Evolutionary conservation across 2,888 invertebrate species (phyloP).

Genomic region (Ophion slaviceki): DNA sequence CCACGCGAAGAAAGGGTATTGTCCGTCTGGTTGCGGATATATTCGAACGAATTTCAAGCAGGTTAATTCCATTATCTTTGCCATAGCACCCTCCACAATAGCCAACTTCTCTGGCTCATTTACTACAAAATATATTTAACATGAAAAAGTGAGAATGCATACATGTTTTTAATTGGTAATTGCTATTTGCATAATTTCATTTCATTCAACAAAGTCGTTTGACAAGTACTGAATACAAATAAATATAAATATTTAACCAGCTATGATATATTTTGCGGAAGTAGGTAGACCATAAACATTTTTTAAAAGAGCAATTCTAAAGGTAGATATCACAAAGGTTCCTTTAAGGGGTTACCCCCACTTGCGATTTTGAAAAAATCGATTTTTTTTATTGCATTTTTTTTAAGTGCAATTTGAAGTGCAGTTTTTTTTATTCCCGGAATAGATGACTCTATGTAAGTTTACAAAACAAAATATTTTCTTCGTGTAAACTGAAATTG

Average conservation of each 20-base stretch:
- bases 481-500: no score
- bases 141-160: not conserved
- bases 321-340: no score
- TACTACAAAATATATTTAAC: constrained; percentile 30
- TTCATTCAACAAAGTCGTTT: not conserved
- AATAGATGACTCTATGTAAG: no score
- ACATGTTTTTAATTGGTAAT: not conserved
- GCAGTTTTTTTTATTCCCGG: no score
- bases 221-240: not conserved
- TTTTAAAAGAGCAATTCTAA: not conserved
- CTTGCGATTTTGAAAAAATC: no score
- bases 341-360: no score
- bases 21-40: constrained; percentile 49
- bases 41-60: constrained; percentile 64
- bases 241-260: not conserved
- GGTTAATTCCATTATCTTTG: constrained; percentile 55
- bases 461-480: no score
- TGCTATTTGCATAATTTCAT: not conserved
- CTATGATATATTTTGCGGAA: not conserved
- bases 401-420: no score
- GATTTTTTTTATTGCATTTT: no score
- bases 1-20: constrained; percentile 59
- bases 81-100: constrained; percentile 63
- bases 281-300: not conserved
- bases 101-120: constrained; percentile 46